Percentiles rank a stretch among this genome's conserved stretches.
Conservation (phyloP, 1,140 invertebrate genomes). For the Scaptomyza montana region DNA sequence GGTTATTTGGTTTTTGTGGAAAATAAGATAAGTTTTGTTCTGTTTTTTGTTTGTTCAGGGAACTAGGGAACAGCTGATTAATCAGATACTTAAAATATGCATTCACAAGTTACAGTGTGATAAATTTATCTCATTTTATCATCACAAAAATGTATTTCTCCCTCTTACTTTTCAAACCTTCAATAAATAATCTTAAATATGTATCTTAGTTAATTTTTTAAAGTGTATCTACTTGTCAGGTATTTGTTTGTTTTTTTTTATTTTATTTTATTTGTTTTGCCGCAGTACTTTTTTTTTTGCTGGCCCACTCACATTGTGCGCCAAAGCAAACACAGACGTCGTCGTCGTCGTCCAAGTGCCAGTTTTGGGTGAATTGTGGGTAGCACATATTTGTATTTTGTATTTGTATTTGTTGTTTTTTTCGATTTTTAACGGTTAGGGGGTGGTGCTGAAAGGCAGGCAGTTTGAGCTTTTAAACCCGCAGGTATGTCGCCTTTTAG, state of each 20-base stretch:
- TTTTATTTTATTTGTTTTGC: slow-evolving; percentile 41
- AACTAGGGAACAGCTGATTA: too few species aligned
- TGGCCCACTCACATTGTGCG: slow-evolving; percentile 57
- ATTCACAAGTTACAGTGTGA: too few species aligned
- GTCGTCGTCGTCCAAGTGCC: slow-evolving; percentile 53
- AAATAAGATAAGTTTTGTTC: too few species aligned
- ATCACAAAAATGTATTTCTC: too few species aligned
- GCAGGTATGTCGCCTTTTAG: slow-evolving; percentile 59
- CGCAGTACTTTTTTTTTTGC: slow-evolving; percentile 41
- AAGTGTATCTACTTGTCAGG: slow-evolving; percentile 44
- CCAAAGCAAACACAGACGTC: slow-evolving; percentile 72
- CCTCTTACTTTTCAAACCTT: too few species aligned
- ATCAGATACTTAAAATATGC: too few species aligned
- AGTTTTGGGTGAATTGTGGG: slow-evolving; percentile 68
- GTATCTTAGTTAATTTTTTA: not conserved
- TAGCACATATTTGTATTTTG: slow-evolving; percentile 9
- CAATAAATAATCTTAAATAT: too few species aligned
- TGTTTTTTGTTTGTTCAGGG: too few species aligned
- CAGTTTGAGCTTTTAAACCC: slow-evolving; percentile 62
- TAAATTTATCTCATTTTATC: too few species aligned
- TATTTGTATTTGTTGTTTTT: not conserved
- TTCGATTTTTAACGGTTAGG: slow-evolving; percentile 19
- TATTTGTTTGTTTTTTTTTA: slow-evolving; percentile 31
- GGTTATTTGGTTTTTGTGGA: too few species aligned
- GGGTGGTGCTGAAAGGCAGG: slow-evolving; percentile 17